Evolutionary conservation across 2,797 vertebrate genomes (phyloP), one percentile per base, ranked within the genome.

Genomic region (Apogon hyalosoma): DNA sequence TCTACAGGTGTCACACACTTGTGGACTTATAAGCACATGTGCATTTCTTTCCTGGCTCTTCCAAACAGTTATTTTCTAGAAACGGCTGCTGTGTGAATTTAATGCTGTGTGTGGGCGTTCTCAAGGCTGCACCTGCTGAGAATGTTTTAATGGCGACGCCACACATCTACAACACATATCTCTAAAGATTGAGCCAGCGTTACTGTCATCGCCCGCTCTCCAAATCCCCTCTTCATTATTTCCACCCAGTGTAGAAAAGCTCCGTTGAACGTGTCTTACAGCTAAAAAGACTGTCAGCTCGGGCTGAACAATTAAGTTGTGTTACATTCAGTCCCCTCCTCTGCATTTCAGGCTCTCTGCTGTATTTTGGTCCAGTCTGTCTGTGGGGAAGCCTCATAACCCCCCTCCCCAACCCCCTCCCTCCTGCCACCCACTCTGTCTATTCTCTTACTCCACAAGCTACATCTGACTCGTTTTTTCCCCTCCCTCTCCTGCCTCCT

Each of bases 101-200:
- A 16, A 66, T 76, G 71, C 72, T 58, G 13, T 50, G 62, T 36
- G 78, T 77, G 56, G 82, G 83, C 14, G 65, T 57, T 50, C 57
- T 76, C 69, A 21, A 57, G 83, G 66, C 80, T 78, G 77, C 80
- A 87, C 90, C 84, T 83, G 85, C 79, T n/a, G 60, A 5, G 13
- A 73, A 75, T 7, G 57, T 76, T 87, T 82, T 82, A 79, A 79
- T 78, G 83, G 84, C 36, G 3, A 47, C 78, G 13, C 62, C 54
- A 28, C 62, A 75, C 72, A 63, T 70, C 57, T 42, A 53, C 77
- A 13, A 55, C 56, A 21, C 60, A 73, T 67, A 62, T 69, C 55
- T 41, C 59, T 69, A 31, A 24, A 57, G 48, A 83, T 66, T 39
- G 73, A 73, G 60, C 84, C 79, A 71, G 74, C 74, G 19, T 63